Evolutionary conservation across 2,888 invertebrate species (phyloP).

Genomic region (Scaptomyza caliginosa): DNA sequence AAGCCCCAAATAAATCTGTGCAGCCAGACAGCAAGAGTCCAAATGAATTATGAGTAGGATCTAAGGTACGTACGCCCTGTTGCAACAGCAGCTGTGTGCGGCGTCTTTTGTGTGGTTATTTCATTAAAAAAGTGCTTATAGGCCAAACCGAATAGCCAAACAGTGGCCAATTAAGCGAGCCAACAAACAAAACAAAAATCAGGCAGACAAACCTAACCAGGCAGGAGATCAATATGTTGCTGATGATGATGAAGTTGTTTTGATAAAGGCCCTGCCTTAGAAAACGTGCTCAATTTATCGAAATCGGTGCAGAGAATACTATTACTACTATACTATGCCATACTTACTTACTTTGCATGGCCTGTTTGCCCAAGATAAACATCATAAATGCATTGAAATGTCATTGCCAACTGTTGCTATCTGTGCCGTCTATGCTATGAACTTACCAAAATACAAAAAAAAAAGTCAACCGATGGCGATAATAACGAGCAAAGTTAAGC

Average conservation of each 20-base stretch:
- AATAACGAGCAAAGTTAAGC: conserved; percentile 55
- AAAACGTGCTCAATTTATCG: conserved; percentile 78
- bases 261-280: conserved; percentile 75
- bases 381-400: conserved; percentile 83
- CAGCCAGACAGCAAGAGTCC: conserved; percentile 9
- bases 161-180: conserved; percentile 59
- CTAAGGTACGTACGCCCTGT: conserved; percentile 13
- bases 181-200: conserved; percentile 40
- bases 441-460: conserved; percentile 38
- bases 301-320: conserved; percentile 72
- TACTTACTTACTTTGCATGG: conserved; percentile 67
- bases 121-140: conserved; percentile 60
- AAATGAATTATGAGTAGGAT: conserved; percentile 62
- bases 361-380: conserved; percentile 70
- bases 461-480: conserved; percentile 65
- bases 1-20: conserved; percentile 66
- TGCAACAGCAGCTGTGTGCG: conserved; percentile 43
- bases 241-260: conserved; percentile 74
- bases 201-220: conserved; percentile 37
- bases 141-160: conserved; percentile 53
- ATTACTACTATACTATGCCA: conserved; percentile 6
- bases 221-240: conserved; percentile 57
- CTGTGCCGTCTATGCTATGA: conserved; percentile 36
- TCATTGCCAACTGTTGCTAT: conserved; percentile 76
- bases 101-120: conserved; percentile 61